Conservation (phyloP, 2,797 vertebrate species). For the Threskiornis aethiopicus region DNA sequence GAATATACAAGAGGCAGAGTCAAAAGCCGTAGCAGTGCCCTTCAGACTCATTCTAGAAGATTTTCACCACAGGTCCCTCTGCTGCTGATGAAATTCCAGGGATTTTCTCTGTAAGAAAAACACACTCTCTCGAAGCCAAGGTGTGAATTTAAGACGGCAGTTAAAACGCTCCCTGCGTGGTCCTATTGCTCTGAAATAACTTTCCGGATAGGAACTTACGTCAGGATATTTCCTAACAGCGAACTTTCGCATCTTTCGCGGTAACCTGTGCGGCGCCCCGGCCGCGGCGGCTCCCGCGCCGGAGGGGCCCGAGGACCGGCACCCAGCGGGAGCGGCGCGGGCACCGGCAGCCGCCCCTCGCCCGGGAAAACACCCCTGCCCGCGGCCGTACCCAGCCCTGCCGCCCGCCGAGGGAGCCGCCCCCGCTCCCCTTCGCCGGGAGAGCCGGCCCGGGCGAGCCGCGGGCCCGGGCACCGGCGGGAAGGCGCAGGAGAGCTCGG, state of each 20-base stretch:
- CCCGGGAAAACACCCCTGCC: background rate
- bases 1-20: fast-evolving
- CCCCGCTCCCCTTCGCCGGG: background rate
- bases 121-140: fast-evolving
- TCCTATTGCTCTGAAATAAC: fast-evolving
- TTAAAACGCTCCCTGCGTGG: fast-evolving
- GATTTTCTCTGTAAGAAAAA: fast-evolving
- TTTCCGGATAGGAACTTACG: too few relatives aligned
- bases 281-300: background rate
- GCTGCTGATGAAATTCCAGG: fast-evolving
- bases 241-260: background rate
- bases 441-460: background rate
- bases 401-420: background rate
- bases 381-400: background rate
- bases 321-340: background rate
- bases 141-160: background rate
- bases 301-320: background rate
- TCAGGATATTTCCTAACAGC: fast-evolving
- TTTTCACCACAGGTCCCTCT: background rate
- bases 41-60: fast-evolving
- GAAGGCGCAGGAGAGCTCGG: background rate
- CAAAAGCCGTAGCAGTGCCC: background rate
- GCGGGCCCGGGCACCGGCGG: background rate
- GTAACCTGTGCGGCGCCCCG: background rate
- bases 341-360: too few relatives aligned